phyloP scores from a whole-genome alignment of 2,888 invertebrate genomes.

The Apodemia hepburni region DNA sequence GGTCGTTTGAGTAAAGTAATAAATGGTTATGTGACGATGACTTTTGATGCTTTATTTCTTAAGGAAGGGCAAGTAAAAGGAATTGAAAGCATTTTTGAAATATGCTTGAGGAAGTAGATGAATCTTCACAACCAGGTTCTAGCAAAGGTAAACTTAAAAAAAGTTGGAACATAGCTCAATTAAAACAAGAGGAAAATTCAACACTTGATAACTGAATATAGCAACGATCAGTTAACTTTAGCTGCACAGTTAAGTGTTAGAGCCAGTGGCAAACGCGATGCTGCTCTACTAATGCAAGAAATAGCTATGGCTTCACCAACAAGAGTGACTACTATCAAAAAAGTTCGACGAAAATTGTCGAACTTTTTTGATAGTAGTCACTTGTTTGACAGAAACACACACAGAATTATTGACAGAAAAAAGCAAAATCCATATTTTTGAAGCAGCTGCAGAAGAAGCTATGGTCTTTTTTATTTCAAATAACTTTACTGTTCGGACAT shows the following conservation, averaged over 20 bases:
- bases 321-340: constrained; percentile 9
- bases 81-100: constrained; percentile 1
- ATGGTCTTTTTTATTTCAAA: constrained; percentile 3
- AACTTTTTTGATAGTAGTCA: too few relatives aligned
- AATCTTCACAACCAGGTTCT: constrained; percentile 1
- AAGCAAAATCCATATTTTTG: constrained; percentile 2
- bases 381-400: too few relatives aligned
- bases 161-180: constrained; percentile 1
- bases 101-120: constrained; percentile 7
- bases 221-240: background rate
- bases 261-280: constrained; percentile 5
- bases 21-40: background rate
- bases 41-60: background rate
- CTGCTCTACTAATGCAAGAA: background rate
- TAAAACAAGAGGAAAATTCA: constrained; percentile 7
- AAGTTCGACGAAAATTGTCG: too few relatives aligned
- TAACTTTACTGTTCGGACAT: background rate
- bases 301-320: constrained; percentile 9
- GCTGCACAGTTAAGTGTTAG: background rate
- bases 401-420: background rate
- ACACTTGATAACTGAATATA: constrained; percentile 1
- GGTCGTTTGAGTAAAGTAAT: constrained; percentile 2
- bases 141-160: constrained; percentile 3
- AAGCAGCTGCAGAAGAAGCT: background rate
- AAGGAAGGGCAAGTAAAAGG: background rate